Evolutionary conservation across 2,797 vertebrate species (phyloP), one percentile per base, ranked within the genome.

Genomic region (Neosilurus mollespiculum): DNA sequence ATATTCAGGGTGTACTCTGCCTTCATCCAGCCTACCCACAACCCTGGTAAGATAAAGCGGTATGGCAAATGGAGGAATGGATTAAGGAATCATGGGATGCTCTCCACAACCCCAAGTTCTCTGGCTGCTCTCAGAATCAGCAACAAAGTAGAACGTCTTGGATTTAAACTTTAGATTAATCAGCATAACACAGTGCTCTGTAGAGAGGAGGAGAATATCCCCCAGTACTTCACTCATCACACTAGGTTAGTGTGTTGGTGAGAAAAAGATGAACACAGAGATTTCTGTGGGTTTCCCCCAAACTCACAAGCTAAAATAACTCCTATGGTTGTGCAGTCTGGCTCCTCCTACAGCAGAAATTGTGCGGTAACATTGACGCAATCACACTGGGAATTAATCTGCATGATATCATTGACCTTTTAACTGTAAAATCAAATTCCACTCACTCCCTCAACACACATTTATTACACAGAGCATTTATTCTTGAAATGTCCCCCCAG

Each of bases 231-330:
- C 53, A 34, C 53, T 53, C 69, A 12, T 71, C 69, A 8, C 9
- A 20, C 43, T 51, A n/a, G 71, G 12, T 6, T 26, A 15, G 49
- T 14, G 24, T 54, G 49, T 73, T 73, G 9, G 37, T 6, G 24
- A 1, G 2, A 53, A 22, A 15, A 24, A 72, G 11, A 26, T 11
- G 2, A 73, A 54, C n/a, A 15, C 0, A 26, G 7, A 58, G 9
- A 22, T 1, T 0, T 58, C 49, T 2, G 0, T 5, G 3, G 3
- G 18, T 56, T 30, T 11, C 1, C 26, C n/a, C n/a, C 8, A n/a
- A n/a, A n/a, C 6, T 6, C 49, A 43, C 37, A 43, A 43, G 2
- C 6, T 43, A 43, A 43, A 43, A 43, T 43, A 43, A 43, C 37
- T 2, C 37, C 6, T 2, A 43, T n/a, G 4, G n/a, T 43, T 70